Evolutionary conservation across 2,888 invertebrate genomes (phyloP).

Genomic region (Portevinia maculata): DNA sequence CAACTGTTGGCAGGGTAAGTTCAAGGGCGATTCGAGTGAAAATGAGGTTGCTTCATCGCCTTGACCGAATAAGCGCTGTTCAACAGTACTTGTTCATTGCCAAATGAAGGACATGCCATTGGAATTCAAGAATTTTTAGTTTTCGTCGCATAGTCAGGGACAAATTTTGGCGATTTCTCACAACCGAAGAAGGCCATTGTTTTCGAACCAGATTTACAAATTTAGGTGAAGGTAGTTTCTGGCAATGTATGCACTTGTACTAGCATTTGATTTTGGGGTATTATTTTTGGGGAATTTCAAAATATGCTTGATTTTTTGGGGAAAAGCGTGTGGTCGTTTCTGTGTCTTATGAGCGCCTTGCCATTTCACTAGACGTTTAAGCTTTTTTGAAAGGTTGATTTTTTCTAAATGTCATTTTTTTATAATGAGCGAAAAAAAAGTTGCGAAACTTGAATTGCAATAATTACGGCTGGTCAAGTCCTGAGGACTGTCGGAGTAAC

Average conservation of each 20-base stretch:
- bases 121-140: slow-evolving; percentile 79
- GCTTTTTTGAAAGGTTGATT: slow-evolving; percentile 81
- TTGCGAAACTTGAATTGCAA: slow-evolving; percentile 31
- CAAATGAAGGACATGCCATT: slow-evolving; percentile 80
- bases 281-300: slow-evolving; percentile 64
- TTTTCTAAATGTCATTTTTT: slow-evolving; percentile 51
- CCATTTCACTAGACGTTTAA: slow-evolving; percentile 81
- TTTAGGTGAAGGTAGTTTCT: slow-evolving; percentile 35
- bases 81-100: slow-evolving; percentile 77
- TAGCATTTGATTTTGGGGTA: slow-evolving; percentile 39
- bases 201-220: slow-evolving; percentile 51
- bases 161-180: slow-evolving; percentile 69
- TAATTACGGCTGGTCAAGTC: slow-evolving; percentile 10
- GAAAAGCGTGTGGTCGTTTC: slow-evolving; percentile 11
- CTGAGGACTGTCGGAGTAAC: neutral
- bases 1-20: neutral
- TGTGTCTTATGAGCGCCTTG: slow-evolving; percentile 78
- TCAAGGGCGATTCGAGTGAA: slow-evolving; percentile 63
- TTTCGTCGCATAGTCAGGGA: slow-evolving; percentile 65
- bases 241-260: neutral
- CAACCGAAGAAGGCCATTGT: slow-evolving; percentile 38
- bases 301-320: slow-evolving; percentile 33
- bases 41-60: slow-evolving; percentile 75
- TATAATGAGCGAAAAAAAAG: neutral
- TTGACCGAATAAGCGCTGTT: slow-evolving; percentile 79